Conservation (phyloP, 1,140 invertebrate genomes). For the Proales similis region DNA sequence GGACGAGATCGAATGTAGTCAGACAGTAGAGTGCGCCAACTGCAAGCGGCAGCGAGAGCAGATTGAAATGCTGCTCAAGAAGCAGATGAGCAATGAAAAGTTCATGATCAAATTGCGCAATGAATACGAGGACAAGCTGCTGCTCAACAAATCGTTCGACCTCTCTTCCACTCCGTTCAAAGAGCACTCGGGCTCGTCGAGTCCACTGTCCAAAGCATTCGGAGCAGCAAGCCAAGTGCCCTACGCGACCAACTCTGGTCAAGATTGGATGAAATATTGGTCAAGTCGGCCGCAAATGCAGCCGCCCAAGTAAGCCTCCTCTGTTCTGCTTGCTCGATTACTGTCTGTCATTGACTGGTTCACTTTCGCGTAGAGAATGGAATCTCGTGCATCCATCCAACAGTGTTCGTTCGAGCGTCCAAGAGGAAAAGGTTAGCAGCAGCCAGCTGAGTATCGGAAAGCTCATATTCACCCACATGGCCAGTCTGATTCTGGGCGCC, state of each 20-base stretch:
- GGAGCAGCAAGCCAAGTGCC: slow-evolving; percentile 13
- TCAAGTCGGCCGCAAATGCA: slow-evolving; percentile 30
- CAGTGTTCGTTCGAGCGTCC: no score
- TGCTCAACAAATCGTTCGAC: slow-evolving; percentile 32
- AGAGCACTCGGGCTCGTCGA: no score
- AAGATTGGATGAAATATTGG: slow-evolving; percentile 37
- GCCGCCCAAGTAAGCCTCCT: slow-evolving; percentile 14
- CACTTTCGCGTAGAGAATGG: slow-evolving; percentile 26
- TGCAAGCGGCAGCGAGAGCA: slow-evolving; percentile 30
- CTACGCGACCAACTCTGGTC: background rate
- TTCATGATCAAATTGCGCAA: slow-evolving; percentile 27
- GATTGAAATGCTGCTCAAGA: slow-evolving; percentile 34
- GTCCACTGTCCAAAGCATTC: no score
- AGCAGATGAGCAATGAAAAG: slow-evolving; percentile 35
- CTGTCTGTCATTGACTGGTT: background rate
- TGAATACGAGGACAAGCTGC: slow-evolving; percentile 27
- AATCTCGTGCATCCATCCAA: slow-evolving; percentile 38
- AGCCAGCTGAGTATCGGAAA: slow-evolving; percentile 31
- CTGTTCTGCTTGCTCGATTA: background rate
- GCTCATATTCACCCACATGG: slow-evolving; percentile 34
- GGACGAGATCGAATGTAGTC: no score
- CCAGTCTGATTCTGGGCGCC: slow-evolving; percentile 35
- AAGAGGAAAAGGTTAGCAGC: no score
- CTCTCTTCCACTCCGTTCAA: slow-evolving; percentile 6
- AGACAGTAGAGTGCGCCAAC: no score